phyloP scores from a whole-genome alignment of 2,797 vertebrate species.

The Psittacula derbiana region DNA sequence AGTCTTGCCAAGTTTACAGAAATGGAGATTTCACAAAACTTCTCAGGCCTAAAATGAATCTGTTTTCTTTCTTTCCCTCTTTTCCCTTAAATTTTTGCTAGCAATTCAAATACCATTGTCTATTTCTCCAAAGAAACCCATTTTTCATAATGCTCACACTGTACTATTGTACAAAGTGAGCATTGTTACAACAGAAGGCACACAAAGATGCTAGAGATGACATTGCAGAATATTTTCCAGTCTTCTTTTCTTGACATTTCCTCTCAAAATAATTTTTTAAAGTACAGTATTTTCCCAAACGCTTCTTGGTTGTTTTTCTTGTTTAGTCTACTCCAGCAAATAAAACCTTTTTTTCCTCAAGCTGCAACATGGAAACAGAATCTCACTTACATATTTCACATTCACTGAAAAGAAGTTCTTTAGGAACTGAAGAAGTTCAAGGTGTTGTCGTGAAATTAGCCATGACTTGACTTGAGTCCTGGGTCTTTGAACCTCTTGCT shows the following conservation, averaged over 20 bases:
- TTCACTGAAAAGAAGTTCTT: not conserved
- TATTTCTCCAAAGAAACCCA: slow-evolving; percentile 40
- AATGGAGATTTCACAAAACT: slow-evolving; percentile 71
- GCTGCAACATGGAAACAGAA: not conserved
- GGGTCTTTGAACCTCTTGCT: not conserved
- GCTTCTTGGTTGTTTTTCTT: not conserved
- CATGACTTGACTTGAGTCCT: not conserved
- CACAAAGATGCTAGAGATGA: not conserved
- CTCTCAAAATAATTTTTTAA: not conserved
- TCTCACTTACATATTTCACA: not conserved
- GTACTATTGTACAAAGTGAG: not conserved
- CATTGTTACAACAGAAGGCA: not conserved
- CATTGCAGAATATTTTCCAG: not conserved
- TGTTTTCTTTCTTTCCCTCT: not conserved
- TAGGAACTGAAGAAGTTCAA: not conserved
- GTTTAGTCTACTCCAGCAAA: not conserved
- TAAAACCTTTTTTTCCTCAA: not conserved
- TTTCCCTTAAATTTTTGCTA: slow-evolving; percentile 37
- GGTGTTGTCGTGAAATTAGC: not conserved
- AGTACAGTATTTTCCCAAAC: not conserved
- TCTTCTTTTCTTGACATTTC: not conserved
- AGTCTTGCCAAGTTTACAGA: slow-evolving; percentile 77
- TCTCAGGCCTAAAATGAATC: slow-evolving; percentile 63
- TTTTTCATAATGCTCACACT: not conserved
- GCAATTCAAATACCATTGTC: slow-evolving; percentile 36